These are phyloP conservation scores for Thymelicus acteon DNA, from an alignment of 2,888 invertebrate species.

Conservation along the genomic window DNA sequence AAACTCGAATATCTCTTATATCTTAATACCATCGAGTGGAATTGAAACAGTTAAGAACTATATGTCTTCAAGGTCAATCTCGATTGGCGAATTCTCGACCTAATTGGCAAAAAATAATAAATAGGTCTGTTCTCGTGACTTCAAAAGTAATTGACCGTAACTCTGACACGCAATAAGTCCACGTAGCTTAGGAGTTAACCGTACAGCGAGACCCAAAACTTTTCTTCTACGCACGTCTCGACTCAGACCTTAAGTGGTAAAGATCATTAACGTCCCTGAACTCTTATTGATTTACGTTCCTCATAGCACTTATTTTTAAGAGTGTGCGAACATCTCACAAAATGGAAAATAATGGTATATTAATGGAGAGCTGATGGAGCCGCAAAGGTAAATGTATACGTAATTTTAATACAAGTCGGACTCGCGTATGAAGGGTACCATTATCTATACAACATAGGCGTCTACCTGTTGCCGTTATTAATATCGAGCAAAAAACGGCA, in stretches of 20 bases:
- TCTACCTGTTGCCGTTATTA: no score
- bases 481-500: no score
- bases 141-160: constrained; percentile 13
- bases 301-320: constrained; percentile 22
- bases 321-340: constrained; percentile 2
- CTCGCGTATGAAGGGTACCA: no score
- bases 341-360: constrained; percentile 22
- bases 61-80: no score
- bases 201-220: constrained; percentile 24
- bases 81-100: no score
- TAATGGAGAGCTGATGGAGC: background rate
- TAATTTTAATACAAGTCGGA: background rate
- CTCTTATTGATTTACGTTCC: constrained; percentile 26
- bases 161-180: constrained; percentile 26
- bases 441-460: no score
- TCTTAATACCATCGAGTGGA: no score
- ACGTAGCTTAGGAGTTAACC: constrained; percentile 11
- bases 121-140: background rate
- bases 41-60: no score
- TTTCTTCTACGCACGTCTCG: constrained; percentile 26
- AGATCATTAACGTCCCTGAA: constrained; percentile 31
- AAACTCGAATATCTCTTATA: no score
- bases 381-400: background rate
- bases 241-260: constrained; percentile 22
- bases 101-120: no score